Percentiles rank a stretch among this genome's conserved stretches.
Conservation (phyloP, 2,888 invertebrate genomes). For the Pachydiplax longipennis region DNA sequence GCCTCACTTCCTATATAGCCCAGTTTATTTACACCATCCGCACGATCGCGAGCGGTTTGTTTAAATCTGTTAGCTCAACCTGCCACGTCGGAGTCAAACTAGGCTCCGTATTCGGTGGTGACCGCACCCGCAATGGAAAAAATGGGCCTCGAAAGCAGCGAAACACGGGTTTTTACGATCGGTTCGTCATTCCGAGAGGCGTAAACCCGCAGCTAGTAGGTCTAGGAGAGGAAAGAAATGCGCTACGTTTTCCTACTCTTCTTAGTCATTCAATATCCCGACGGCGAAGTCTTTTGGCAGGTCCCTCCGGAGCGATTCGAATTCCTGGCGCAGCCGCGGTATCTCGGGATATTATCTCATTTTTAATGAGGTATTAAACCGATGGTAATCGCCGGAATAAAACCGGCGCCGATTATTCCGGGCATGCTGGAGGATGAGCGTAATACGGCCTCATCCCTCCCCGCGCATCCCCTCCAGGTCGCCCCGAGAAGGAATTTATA, state of each 20-base stretch:
- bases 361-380: slow-evolving; percentile 29
- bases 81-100: background rate
- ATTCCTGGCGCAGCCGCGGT: background rate
- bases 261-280: background rate
- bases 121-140: background rate
- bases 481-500: slow-evolving; percentile 9
- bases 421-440: background rate
- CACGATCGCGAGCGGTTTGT: background rate
- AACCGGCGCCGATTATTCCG: background rate
- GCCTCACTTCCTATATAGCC: background rate
- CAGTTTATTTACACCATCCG: background rate
- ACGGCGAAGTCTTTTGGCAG: background rate
- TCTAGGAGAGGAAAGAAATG: background rate
- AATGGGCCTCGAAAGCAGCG: background rate
- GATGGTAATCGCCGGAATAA: background rate
- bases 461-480: background rate
- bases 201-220: background rate
- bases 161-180: background rate
- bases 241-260: background rate
- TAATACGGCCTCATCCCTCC: slow-evolving; percentile 1
- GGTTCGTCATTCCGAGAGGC: background rate
- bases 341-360: slow-evolving; percentile 6
- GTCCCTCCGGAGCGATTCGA: background rate
- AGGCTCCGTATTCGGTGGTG: background rate
- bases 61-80: background rate